Evolutionary conservation across 1,140 invertebrate genomes (phyloP).

Genomic region (Hylaeus volcanicus): DNA sequence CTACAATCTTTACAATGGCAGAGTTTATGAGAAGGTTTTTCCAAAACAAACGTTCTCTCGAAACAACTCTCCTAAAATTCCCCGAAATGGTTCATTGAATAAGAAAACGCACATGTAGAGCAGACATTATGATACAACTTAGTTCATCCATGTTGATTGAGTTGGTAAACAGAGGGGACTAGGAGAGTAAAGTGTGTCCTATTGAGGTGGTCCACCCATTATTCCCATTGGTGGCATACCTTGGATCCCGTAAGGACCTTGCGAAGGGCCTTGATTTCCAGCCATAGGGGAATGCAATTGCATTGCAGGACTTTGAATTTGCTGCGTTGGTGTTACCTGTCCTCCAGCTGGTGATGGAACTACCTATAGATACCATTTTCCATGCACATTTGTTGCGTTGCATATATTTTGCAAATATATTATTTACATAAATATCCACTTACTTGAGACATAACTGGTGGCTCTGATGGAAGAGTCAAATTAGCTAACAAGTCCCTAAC

Average conservation of each 20-base stretch:
- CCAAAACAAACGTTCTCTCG: background rate
- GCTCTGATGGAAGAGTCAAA: slow-evolving; percentile 87
- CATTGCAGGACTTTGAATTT: slow-evolving; percentile 81
- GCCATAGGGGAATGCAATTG: slow-evolving; percentile 80
- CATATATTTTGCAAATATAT: background rate
- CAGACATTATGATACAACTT: slow-evolving; percentile 47
- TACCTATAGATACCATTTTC: slow-evolving; percentile 69
- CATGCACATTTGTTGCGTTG: background rate
- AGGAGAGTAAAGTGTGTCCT: slow-evolving; percentile 76
- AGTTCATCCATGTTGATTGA: slow-evolving; percentile 72
- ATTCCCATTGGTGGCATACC: slow-evolving; percentile 79
- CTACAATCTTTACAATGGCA: slow-evolving; percentile 12
- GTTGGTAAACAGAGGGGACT: slow-evolving; percentile 64
- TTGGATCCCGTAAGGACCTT: slow-evolving; percentile 75
- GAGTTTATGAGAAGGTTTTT: background rate
- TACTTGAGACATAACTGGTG: slow-evolving; percentile 80
- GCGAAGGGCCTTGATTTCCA: slow-evolving; percentile 73
- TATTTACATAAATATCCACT: slow-evolving; percentile 23
- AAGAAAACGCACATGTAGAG: background rate
- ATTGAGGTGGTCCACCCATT: slow-evolving; percentile 80
- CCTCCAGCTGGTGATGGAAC: slow-evolving; percentile 76
- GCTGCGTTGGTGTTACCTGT: slow-evolving; percentile 80
- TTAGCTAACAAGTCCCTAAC: slow-evolving; percentile 92
- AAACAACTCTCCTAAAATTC: slow-evolving; percentile 64
- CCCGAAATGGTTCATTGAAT: slow-evolving; percentile 44